Evolutionary conservation across 1,140 invertebrate genomes (phyloP), one percentile per base, ranked within the genome.

Genomic region (Calephelis nemesis): DNA sequence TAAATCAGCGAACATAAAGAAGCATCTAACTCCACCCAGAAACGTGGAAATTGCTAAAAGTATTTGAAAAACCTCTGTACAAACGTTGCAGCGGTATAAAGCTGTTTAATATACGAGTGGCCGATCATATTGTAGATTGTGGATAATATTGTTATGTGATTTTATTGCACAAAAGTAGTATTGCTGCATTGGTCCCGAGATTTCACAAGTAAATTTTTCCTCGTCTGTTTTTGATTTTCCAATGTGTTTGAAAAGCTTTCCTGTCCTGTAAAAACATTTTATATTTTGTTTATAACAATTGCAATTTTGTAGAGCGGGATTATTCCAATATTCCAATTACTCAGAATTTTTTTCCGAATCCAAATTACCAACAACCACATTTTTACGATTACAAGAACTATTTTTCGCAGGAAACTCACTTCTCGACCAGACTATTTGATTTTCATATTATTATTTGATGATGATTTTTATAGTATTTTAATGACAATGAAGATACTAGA

Each of bases 11-110:
- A 68, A 70, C 75, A 74, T 83, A 84, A 80, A 81, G 83, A 85
- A 85, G 82, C 75, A 74, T 74, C 76, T 78, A 78, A 73, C 74
- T 70, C 76, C 69, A 76, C 73, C 78, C 78, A 80, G 79, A 80
- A 73, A 83, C 83, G 81, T 85, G 83, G 75, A 85, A 85, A 85
- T 87, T 87, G 81, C 81, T 74, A 78, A 71, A 68, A 76, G 77
- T 80, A 78, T 85, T 84, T 83, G 78, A 79, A 45, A 45, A 45
- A 45, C 42, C 42, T 30, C 30, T 30, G 81, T 82, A 83, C 78
- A 68, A 62, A 69, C 70, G 30, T 30, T 74, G 74, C 67, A 73
- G 77, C 74, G 70, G 76, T 71, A 73, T 67, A 62, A 49, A 42
- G 67, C 65, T 63, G 65, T 58, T 71, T 60, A 70, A 83, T 80